phyloP scores from a whole-genome alignment of 2,888 invertebrate genomes.

The Ferrisia virgata region DNA sequence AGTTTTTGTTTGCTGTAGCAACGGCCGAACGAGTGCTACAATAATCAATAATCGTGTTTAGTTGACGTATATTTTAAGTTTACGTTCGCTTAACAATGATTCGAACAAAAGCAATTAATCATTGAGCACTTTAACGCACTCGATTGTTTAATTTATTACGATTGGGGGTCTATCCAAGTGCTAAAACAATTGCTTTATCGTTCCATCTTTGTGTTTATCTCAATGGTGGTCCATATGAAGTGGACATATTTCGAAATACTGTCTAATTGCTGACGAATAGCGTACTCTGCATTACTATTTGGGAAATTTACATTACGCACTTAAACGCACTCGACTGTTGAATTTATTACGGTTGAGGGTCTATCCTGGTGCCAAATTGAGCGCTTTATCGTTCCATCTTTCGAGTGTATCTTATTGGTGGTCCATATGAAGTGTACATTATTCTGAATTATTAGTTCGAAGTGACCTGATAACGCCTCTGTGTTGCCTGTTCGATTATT shows the following conservation, averaged over 20 bases:
- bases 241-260: slow-evolving; percentile 13
- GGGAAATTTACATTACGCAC: not conserved
- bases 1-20: not conserved
- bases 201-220: slow-evolving; percentile 9
- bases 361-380: slow-evolving; percentile 44
- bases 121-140: slow-evolving; percentile 10
- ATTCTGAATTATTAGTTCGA: not conserved
- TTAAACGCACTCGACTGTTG: slow-evolving; percentile 14
- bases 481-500: slow-evolving; percentile 3
- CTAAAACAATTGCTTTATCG: slow-evolving; percentile 38
- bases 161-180: slow-evolving; percentile 38
- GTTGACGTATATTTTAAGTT: not conserved
- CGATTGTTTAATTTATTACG: not conserved
- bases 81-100: not conserved
- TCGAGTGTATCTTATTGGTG: not conserved
- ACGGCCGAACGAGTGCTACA: slow-evolving; percentile 41
- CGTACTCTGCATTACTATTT: not conserved
- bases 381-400: slow-evolving; percentile 38
- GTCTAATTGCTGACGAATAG: not conserved
- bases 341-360: not conserved
- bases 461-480: not conserved
- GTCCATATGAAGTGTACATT: slow-evolving; percentile 39
- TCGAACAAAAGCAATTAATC: not conserved
- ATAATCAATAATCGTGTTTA: not conserved
- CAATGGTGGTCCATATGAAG: slow-evolving; percentile 32